These are phyloP conservation scores for Sipha flava DNA, from an alignment of 1,140 invertebrate genomes.

Conservation along the genomic window DNA sequence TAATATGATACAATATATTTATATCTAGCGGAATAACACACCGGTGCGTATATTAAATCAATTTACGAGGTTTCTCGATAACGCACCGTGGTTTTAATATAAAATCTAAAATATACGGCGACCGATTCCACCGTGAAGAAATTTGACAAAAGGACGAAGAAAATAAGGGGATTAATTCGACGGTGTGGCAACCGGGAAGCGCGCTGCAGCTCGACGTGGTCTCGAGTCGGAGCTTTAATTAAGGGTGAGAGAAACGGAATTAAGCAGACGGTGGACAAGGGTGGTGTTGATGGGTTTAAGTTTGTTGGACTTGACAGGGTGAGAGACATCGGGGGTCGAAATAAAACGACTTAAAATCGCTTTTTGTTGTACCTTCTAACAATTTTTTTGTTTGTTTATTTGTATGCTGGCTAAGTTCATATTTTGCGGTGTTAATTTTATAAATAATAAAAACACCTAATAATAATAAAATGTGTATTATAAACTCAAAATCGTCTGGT, in stretches of 20 bases:
- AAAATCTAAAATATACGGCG: not conserved
- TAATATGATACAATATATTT: not conserved
- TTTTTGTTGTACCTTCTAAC: not conserved
- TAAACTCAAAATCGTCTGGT: too few relatives aligned
- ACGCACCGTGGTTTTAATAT: not conserved
- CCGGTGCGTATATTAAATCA: not conserved
- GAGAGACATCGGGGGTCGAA: not conserved
- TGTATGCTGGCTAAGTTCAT: too few relatives aligned
- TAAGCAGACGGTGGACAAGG: constrained; percentile 3
- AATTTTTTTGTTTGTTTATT: too few relatives aligned
- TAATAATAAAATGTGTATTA: too few relatives aligned
- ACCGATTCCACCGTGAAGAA: constrained; percentile 8
- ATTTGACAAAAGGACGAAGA: constrained; percentile 8
- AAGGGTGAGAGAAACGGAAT: constrained; percentile 23
- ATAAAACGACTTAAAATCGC: not conserved
- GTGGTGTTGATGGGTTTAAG: constrained; percentile 20
- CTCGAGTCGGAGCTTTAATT: not conserved
- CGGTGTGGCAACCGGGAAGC: not conserved
- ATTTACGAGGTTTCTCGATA: not conserved
- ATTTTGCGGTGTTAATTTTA: too few relatives aligned
- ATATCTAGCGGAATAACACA: not conserved
- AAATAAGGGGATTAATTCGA: constrained; percentile 18
- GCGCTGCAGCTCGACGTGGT: not conserved
- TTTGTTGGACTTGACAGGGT: constrained; percentile 26
- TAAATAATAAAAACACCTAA: too few relatives aligned